Evolutionary conservation across 2,888 invertebrate species (phyloP), one percentile per base, ranked within the genome.

Genomic region (Therioaphis trifolii): DNA sequence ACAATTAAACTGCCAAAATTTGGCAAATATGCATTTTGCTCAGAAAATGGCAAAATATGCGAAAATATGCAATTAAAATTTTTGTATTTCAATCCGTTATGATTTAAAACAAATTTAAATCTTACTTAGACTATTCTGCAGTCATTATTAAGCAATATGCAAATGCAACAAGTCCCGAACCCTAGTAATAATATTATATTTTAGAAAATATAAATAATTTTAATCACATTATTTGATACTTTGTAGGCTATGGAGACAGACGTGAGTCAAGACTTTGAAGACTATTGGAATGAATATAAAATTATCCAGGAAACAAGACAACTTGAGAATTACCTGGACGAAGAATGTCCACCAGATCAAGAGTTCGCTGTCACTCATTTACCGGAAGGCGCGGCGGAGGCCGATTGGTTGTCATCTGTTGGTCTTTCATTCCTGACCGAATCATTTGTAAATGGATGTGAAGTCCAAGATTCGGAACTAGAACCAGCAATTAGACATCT

Each of bases 351-450:
- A 1, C 85, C 85, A 2, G 85, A 84, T 29, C 85, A 85, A 46
- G 85, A 85, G 18, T 77, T 84, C 21, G 68, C 58, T n/a, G 77
- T 15, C 24, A n/a, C 55, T 29, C 69, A 77, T 55, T 58, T 77
- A 11, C 24, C 66, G 35, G 77, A 76, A 89, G 94, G 93, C 86
- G 94, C 94, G 88, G 91, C 92, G 87, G 94, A 94, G 87, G 92
- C 93, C 14, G 93, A 93, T 88, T 94, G 94, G 93, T 90, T 94
- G 74, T 92, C 92, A 85, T 91, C 93, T 46, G 94, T 93, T 0
- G 95, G 94, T 1, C 90, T 94, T 87, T 92, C 92, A 0, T 92
- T 93, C 86, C 90, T 95, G 86, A 92, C 93, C 75, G 93, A 92
- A 86, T 91, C 93, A 21, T 93, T 93, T 90, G 92, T 92, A 88